These are phyloP conservation scores for Temnothorax ravouxi DNA, from an alignment of 2,888 invertebrate species.

Conservation along the genomic window DNA sequence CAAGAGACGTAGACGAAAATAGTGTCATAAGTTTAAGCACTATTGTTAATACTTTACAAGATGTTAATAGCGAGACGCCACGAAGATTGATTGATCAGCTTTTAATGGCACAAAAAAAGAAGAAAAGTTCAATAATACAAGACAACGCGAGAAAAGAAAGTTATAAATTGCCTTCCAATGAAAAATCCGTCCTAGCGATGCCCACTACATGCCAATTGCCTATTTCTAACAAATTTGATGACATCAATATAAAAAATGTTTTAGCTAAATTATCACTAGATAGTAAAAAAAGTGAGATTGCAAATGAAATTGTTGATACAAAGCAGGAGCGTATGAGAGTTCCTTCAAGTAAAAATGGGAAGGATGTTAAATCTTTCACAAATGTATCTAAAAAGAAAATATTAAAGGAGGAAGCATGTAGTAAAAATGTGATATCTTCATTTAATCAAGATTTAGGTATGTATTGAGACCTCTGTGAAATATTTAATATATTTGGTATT, in stretches of 20 bases:
- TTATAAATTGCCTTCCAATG: conserved; percentile 65
- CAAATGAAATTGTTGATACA: conserved; percentile 42
- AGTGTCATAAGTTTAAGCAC: conserved; percentile 82
- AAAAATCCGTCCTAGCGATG: conserved; percentile 73
- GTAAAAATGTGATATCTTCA: conserved; percentile 4
- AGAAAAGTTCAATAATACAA: conserved; percentile 53
- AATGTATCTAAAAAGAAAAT: conserved; percentile 17
- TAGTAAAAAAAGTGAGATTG: conserved; percentile 67
- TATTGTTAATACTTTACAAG: conserved; percentile 81
- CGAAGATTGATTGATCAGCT: conserved; percentile 82
- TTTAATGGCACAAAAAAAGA: conserved; percentile 79
- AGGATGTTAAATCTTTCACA: conserved; percentile 15
- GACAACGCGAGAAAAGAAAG: conserved; percentile 67
- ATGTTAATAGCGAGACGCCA: conserved; percentile 79
- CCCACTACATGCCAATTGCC: conserved; percentile 21
- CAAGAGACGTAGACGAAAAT: conserved; percentile 74
- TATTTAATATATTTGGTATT: background rate
- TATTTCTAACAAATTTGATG: conserved; percentile 39
- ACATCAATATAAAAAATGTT: conserved; percentile 45
- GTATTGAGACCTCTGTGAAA: background rate
- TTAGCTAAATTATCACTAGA: conserved; percentile 78
- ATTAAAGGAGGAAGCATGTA: conserved; percentile 47
- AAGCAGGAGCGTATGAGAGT: conserved; percentile 53
- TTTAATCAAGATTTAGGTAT: conserved; percentile 48
- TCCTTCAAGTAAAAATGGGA: conserved; percentile 32